Evolutionary conservation across 1,140 invertebrate species (phyloP).

Genomic region (Caerostris extrusa): DNA sequence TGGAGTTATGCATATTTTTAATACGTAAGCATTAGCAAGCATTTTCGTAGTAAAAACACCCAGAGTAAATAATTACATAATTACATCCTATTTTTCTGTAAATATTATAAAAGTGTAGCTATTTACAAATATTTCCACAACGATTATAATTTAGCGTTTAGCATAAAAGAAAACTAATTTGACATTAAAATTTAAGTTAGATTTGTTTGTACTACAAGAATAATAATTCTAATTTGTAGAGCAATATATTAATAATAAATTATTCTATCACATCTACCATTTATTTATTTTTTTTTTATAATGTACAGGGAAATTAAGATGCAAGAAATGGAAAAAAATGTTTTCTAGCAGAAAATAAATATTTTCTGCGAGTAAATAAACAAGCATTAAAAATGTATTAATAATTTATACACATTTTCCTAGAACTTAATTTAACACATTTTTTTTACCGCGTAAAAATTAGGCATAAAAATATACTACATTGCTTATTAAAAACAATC

Average conservation of each 20-base stretch:
- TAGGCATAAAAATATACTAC: neutral
- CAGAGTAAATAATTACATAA: no score
- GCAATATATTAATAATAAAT: neutral
- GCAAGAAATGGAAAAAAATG: neutral
- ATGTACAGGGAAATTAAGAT: neutral
- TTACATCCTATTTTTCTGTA: no score
- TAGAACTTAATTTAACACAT: neutral
- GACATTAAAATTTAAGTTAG: no score
- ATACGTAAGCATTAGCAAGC: no score
- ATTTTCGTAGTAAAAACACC: no score
- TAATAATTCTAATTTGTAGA: no score
- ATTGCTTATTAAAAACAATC: constrained; percentile 26
- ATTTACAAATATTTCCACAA: no score
- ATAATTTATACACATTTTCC: neutral
- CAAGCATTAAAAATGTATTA: neutral
- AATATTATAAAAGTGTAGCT: no score
- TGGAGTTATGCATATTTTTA: no score
- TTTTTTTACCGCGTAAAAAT: neutral
- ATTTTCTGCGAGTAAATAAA: neutral
- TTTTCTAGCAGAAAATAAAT: neutral
- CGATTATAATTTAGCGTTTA: no score
- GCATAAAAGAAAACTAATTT: no score
- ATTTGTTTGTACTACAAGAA: no score
- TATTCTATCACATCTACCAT: neutral
- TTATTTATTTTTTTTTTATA: neutral